phyloP scores from a whole-genome alignment of 2,888 invertebrate species.

The Zygogramma bicolorata region DNA sequence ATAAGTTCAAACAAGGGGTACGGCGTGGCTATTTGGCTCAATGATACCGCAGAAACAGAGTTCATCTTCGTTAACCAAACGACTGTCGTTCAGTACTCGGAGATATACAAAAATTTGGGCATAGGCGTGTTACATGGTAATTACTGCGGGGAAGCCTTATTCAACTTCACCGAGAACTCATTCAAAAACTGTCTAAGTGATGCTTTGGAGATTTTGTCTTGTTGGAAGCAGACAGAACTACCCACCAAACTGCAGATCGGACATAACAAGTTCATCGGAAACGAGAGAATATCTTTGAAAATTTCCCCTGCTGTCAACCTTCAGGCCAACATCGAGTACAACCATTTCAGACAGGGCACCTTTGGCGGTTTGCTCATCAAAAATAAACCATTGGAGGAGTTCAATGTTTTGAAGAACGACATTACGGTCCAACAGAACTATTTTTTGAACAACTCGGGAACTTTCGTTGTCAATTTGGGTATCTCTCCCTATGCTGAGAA shows the following conservation, averaged over 20 bases:
- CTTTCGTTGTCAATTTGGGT: slow-evolving; percentile 89
- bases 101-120: slow-evolving; percentile 88
- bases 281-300: slow-evolving; percentile 80
- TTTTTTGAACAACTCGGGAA: slow-evolving; percentile 89
- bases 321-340: slow-evolving; percentile 84
- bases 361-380: slow-evolving; percentile 88
- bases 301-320: slow-evolving; percentile 87
- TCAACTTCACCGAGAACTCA: slow-evolving; percentile 93
- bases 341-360: slow-evolving; percentile 85
- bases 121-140: slow-evolving; percentile 93
- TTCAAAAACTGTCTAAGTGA: slow-evolving; percentile 85
- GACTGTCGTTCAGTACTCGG: slow-evolving; percentile 87
- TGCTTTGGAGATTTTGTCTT: slow-evolving; percentile 86
- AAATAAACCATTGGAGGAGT: slow-evolving; percentile 84
- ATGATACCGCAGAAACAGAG: slow-evolving; percentile 83
- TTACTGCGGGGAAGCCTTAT: slow-evolving; percentile 85
- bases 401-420: slow-evolving; percentile 79
- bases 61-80: slow-evolving; percentile 87
- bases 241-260: slow-evolving; percentile 81
- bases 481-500: slow-evolving; percentile 87
- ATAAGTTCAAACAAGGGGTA: slow-evolving; percentile 90
- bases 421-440: slow-evolving; percentile 87
- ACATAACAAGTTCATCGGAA: slow-evolving; percentile 85
- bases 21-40: slow-evolving; percentile 91
- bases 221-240: slow-evolving; percentile 75